Evolutionary conservation across 2,888 invertebrate species (phyloP), one percentile per base, ranked within the genome.

Genomic region (Heliconius charithonia): DNA sequence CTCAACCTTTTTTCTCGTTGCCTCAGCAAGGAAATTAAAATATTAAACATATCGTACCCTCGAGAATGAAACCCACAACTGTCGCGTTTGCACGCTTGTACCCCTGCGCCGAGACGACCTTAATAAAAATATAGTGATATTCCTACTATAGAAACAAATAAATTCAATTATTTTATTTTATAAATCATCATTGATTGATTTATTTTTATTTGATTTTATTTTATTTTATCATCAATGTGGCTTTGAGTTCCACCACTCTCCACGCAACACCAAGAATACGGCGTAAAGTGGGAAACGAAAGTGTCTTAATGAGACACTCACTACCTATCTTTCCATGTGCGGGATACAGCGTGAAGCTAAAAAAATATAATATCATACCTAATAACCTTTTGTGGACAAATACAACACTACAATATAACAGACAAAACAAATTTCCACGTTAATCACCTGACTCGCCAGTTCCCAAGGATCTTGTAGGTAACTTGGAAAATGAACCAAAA

Each of bases 401-500:
- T 25, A 25, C 27, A 13, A 16, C 4, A 13, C 27, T 25, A 63
- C 16, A 13, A 71, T 71, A 67, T 71, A 27, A 29, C 29, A 51
- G 9, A 45, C 25, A 51, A 71, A 27, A 71, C 27, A 51, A 19
- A 71, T 71, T 22, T 29, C 45, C 27, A 71, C 25, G 19, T 71
- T 12, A 32, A 71, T 16, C 13, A 71, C 29, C 73, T 82, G 81
- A 80, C 80, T 77, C 79, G 75, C 84, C 85, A 84, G 86, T 85
- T 82, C 85, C 80, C 78, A 82, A 83, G 80, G 80, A 82, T 63
- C 78, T 83, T 88, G 87, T 91, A 88, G 87, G 89, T 88, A 71
- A 89, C 89, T 90, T 89, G 88, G 89, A 89, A 88, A 90, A 89
- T 90, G 88, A 90, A 86, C 87, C 85, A 82, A 67, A 85, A 84